Base-by-base conservation (phyloP, 2,113 vertebrate species). In the Peromyscus polionotus region DNA sequence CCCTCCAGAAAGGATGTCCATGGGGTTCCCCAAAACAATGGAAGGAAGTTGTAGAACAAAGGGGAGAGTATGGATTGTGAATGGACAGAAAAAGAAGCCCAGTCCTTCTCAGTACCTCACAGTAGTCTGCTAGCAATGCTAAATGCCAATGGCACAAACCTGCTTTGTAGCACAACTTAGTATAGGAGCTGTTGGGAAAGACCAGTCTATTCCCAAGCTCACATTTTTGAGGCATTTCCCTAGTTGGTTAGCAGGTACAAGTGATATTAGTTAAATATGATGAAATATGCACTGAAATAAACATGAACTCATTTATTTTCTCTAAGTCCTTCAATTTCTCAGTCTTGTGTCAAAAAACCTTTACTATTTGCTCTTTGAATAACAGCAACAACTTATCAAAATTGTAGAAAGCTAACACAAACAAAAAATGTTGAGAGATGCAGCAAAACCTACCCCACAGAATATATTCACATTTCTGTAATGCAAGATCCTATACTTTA, bases 61-160 rank as follows among this genome's bases (percentile, higher is more conserved):
- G 24, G 48, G 9, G 1, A n/a, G 67, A 83, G 26, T 7, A 39
- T 20, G 24, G 33, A 42, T 12, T 36, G 2, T 9, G 33, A 0
- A 2, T 19, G 7, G 1, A 36, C 42, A 13, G 19, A 83, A 2
- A 26, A 54, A 28, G 28, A 24, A 63, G 28, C 31, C 54, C 1
- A 36, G 33, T 2, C 7, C 33, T 22, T 16, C 14, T n/a, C 3
- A 13, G 24, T 2, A 7, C 2, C 65, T 12, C 17, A 2, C 1
- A 28, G 6, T n/a, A 17, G 8, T 67, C 67, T 57, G 22, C 3
- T 1, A 13, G 51, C 12, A 61, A 61, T 61, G 9, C 5, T n/a
- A 84, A 65, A 3, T 36, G 28, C 11, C 39, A 61, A n/a, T 45
- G 54, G 10, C 45, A 24, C 20, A 61, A 4, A 16, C 1, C 12